phyloP scores from a whole-genome alignment of 2,113 vertebrate species.

The Brachyistius frenatus region DNA sequence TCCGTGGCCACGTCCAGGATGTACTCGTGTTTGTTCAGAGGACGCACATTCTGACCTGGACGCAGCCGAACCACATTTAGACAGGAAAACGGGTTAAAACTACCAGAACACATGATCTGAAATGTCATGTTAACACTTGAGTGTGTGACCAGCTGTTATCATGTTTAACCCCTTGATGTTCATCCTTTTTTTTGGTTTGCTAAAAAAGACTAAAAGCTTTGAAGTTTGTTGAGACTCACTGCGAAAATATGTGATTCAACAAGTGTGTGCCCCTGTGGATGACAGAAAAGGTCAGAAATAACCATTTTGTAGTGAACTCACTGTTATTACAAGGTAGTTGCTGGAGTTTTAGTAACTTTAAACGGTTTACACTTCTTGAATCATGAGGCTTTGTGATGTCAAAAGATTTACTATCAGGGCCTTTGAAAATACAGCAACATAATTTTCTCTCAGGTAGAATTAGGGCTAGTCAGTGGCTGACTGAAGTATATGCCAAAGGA shows the following conservation, averaged over 20 bases:
- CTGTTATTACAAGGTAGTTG: not conserved
- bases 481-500: too few species aligned
- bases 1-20: slow-evolving; percentile 91
- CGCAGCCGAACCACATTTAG: not conserved
- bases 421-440: too few species aligned
- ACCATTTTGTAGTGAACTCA: not conserved
- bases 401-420: too few species aligned
- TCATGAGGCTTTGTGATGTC: too few species aligned
- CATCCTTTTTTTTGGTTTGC: not conserved
- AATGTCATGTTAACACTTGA: slow-evolving; percentile 5
- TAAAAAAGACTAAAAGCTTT: not conserved
- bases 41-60: slow-evolving; percentile 92
- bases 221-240: not conserved
- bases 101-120: not conserved
- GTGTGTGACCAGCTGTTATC: slow-evolving; percentile 39
- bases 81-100: not conserved
- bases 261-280: not conserved
- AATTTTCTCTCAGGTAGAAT: too few species aligned
- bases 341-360: too few species aligned
- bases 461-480: too few species aligned
- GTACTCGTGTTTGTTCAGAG: slow-evolving; percentile 90
- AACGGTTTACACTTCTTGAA: too few species aligned
- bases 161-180: slow-evolving; percentile 31
- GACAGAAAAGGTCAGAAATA: not conserved
- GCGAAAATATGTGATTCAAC: not conserved